Percentiles rank a stretch among this genome's conserved stretches.
Evolutionary conservation across 2,797 vertebrate species (phyloP).

Genomic region (Muscicapa comitata): DNA sequence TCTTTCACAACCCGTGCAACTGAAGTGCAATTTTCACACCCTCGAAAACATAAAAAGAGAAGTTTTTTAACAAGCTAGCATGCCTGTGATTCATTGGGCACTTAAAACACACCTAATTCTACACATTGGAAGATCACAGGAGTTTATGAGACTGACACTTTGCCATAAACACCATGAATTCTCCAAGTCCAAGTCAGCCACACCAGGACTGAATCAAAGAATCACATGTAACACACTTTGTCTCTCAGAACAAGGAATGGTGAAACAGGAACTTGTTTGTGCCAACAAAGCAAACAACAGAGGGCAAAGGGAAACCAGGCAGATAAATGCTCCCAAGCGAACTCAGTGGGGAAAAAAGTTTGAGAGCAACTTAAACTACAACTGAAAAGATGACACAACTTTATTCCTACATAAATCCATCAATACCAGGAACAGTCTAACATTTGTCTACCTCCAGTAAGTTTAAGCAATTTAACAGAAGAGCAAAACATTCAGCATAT

Average conservation of each 20-base stretch:
- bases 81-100: neutral
- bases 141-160: neutral
- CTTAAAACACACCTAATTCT: neutral
- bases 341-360: fast-evolving
- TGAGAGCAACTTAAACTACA: neutral
- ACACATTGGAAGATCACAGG: neutral
- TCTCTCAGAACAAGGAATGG: neutral
- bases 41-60: neutral
- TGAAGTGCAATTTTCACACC: neutral
- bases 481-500: neutral
- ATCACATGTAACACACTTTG: neutral
- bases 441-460: neutral
- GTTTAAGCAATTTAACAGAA: neutral
- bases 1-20: neutral
- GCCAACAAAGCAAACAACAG: neutral
- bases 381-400: neutral
- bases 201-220: neutral
- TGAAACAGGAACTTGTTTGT: neutral
- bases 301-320: neutral
- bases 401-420: neutral
- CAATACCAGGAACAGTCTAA: neutral
- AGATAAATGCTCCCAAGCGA: neutral
- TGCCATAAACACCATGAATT: fast-evolving
- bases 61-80: neutral
- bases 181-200: neutral